phyloP scores from a whole-genome alignment of 2,113 vertebrate species.

The Erythrolamprus reginae region DNA sequence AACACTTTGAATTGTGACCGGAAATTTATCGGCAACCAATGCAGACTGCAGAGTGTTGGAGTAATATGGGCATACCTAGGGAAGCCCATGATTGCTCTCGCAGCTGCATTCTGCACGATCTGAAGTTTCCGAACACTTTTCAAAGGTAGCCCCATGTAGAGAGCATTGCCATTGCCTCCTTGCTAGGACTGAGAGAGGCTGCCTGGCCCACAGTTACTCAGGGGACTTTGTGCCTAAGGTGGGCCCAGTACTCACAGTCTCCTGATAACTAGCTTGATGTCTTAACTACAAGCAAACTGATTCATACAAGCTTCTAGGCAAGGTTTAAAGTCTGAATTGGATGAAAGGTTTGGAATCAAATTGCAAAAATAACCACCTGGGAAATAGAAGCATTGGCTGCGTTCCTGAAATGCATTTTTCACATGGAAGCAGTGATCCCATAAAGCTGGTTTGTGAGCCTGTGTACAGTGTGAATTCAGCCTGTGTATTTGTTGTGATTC shows the following conservation, averaged over 20 bases:
- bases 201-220: not conserved
- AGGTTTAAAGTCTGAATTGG: not conserved
- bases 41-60: too few relatives aligned
- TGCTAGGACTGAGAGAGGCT: not conserved
- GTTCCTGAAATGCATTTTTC: not conserved
- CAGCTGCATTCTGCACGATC: too few relatives aligned
- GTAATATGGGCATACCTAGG: too few relatives aligned
- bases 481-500: too few relatives aligned
- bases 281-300: not conserved
- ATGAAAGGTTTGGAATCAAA: not conserved
- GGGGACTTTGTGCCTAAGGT: not conserved
- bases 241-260: not conserved
- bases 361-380: not conserved
- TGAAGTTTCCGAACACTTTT: too few relatives aligned
- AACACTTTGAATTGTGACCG: too few relatives aligned
- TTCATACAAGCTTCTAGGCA: not conserved
- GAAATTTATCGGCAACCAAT: too few relatives aligned
- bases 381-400: not conserved
- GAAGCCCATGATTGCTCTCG: too few relatives aligned
- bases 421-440: not conserved
- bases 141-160: too few relatives aligned
- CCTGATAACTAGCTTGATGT: not conserved
- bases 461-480: not conserved
- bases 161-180: not conserved
- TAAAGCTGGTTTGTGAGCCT: not conserved